These are phyloP conservation scores for Sthenelais limicola DNA, from an alignment of 2,888 invertebrate species.

Conservation along the genomic window DNA sequence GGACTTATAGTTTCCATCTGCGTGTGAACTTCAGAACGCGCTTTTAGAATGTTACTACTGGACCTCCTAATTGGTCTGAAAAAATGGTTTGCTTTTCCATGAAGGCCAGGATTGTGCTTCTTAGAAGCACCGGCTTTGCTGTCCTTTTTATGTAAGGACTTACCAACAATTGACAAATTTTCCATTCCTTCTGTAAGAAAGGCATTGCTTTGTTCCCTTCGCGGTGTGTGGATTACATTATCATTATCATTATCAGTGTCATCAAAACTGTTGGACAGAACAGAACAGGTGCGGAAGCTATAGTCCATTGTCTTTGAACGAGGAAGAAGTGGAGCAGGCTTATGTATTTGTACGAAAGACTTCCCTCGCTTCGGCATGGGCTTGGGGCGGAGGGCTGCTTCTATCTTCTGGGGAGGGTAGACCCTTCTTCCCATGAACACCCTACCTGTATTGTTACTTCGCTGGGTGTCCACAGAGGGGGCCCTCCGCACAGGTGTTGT, in stretches of 20 bases:
- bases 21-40: background rate
- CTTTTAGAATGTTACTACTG: constrained; percentile 13
- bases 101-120: no score
- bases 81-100: no score
- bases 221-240: background rate
- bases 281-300: background rate
- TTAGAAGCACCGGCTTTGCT: no score
- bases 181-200: background rate
- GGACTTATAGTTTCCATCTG: constrained; percentile 32
- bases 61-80: background rate
- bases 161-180: constrained; percentile 17
- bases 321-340: constrained; percentile 1
- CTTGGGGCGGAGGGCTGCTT: constrained; percentile 6
- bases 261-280: background rate
- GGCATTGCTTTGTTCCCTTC: background rate
- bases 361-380: background rate
- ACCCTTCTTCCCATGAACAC: constrained; percentile 28
- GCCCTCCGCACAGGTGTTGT: background rate
- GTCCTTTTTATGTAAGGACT: background rate
- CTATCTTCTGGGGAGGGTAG: constrained; percentile 26
- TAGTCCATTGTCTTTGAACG: constrained; percentile 25
- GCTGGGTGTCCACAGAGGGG: background rate
- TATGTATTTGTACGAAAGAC: constrained; percentile 28
- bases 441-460: no score
- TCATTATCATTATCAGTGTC: constrained; percentile 1